Percentiles rank a stretch among this genome's conserved stretches.
Evolutionary conservation across 2,797 vertebrate genomes (phyloP).

Genomic region (Sebastolobus altivelis): DNA sequence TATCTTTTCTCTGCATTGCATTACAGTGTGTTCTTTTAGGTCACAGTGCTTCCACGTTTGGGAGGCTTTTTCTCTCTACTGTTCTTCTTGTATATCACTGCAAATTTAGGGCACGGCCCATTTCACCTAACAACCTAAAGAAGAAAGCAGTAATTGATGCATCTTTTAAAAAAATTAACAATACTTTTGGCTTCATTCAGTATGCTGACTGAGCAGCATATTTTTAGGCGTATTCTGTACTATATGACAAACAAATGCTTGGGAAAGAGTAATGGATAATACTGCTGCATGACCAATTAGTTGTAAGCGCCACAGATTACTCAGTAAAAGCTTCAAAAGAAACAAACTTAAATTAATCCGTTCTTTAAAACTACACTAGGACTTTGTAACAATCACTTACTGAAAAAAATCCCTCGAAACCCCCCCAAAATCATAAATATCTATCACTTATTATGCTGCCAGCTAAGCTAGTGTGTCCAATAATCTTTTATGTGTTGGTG

Average conservation of each 20-base stretch:
- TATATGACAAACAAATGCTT: not conserved
- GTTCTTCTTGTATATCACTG: constrained; percentile 25
- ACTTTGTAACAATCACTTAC: not conserved
- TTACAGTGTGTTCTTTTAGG: constrained; percentile 30
- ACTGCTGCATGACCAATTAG: not conserved
- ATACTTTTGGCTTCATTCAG: constrained; percentile 16
- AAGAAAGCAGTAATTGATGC: constrained; percentile 26
- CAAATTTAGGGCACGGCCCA: constrained; percentile 7
- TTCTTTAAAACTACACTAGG: not conserved
- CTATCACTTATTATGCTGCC: not conserved
- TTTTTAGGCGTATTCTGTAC: constrained; percentile 16
- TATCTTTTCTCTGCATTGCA: constrained; percentile 27
- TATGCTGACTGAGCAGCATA: constrained; percentile 14
- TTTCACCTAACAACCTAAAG: constrained; percentile 44
- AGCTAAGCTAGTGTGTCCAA: not conserved
- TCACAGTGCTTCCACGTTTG: not conserved
- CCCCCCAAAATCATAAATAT: not conserved
- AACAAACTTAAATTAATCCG: not conserved
- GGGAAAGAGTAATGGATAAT: constrained; percentile 3
- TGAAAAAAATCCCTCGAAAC: not conserved
- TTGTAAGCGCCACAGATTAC: not conserved
- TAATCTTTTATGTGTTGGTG: not conserved
- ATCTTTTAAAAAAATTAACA: constrained; percentile 8
- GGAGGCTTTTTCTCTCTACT: not conserved
- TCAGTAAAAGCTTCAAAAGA: constrained; percentile 4